Evolutionary conservation across 2,113 vertebrate genomes (phyloP), one percentile per base, ranked within the genome.

Genomic region (Xyliphius kryptos): DNA sequence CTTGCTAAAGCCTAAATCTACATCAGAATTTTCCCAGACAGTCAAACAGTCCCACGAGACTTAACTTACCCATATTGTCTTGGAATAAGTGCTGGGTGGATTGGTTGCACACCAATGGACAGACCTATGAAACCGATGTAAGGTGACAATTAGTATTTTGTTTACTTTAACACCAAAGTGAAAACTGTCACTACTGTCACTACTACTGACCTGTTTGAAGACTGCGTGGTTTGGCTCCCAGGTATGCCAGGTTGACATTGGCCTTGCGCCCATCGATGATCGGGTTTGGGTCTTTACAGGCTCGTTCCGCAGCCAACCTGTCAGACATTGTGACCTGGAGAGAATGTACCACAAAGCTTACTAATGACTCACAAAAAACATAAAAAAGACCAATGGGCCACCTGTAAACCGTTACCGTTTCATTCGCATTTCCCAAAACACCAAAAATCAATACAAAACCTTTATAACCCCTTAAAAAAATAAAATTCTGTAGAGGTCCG

Each of bases 211-310:
- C 95, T 49, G 92, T 88, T 79, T 98, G 95, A 73, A 97, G 84
- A 81, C 89, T 95, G 74, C 95, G 86, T 0, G 95, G 95, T 77
- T 98, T 98, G 71, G 95, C 95, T 7, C 95, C 95, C 75, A 97
- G 80, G 77, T 98, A 98, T 0, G 95, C 94, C 77, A 97, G 82
- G 86, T 98, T 98, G 69, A 98, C 95, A 0, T 98, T 97, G 21
- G 95, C 95, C 79, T 98, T 98, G 64, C 95, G 88, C 68, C 94
- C 95, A 10, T 98, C 95, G 0, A 98, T 98, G 78, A 97, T n/a
- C n/a, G n/a, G n/a, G n/a, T n/a, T n/a, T n/a, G n/a, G n/a, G n/a
- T n/a, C n/a, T n/a, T n/a, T n/a, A 77, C 95, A 98, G 0, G 95
- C 95, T 56, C 92, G 80, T 53, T 97, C 95, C 0, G 94, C 95